Base-by-base conservation (phyloP, 1,140 invertebrate genomes). In the Orchesella cincta region DNA sequence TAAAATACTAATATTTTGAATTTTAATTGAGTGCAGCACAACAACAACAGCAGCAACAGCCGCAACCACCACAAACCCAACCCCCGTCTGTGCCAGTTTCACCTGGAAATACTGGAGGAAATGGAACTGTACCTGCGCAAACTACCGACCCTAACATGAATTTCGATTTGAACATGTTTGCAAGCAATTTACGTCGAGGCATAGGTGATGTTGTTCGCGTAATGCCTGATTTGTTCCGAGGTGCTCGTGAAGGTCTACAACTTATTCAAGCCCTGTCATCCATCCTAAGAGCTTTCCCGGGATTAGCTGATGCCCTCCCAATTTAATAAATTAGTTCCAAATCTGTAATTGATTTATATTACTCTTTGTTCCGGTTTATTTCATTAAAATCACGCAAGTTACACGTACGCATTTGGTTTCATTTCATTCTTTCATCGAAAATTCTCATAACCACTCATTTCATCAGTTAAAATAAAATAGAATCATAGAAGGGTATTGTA, bases 241-340 rank as follows among this genome's bases (percentile, higher is more conserved):
- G 71, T n/a, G 71, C 71, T 36, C 71, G 71, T 39, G 35, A 73
- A 73, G 71, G 71, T 26, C 23, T 73, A 20, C 71, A 73, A 26
- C 71, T 73, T 35, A 73, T 73, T 39, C 71, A 73, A 26, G 39
- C 71, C 12, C 62, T 67, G 1, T 67, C 62, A 67, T 2, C 62
- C 2, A 67, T 67, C n/a, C 62, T 67, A 29, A 8, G 62, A 31
- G 62, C 31, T 12, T 31, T 67, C 31, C 62, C 62, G 5, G 62
- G 62, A 12, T 33, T 67, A 29, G 62, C 62, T 31, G 62, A 67
- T 23, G 62, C 62, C 31, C 62, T 67, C 12, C 62, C 62, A 8
- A 57, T 57, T 57, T 57, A 57, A 57, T n/a, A 57, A 57, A 23
- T 23, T 57, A 26, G 26, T 26, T 5, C n/a, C n/a, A 57, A 8